phyloP scores from a whole-genome alignment of 1,140 invertebrate species.

The Drosophila takahashii region DNA sequence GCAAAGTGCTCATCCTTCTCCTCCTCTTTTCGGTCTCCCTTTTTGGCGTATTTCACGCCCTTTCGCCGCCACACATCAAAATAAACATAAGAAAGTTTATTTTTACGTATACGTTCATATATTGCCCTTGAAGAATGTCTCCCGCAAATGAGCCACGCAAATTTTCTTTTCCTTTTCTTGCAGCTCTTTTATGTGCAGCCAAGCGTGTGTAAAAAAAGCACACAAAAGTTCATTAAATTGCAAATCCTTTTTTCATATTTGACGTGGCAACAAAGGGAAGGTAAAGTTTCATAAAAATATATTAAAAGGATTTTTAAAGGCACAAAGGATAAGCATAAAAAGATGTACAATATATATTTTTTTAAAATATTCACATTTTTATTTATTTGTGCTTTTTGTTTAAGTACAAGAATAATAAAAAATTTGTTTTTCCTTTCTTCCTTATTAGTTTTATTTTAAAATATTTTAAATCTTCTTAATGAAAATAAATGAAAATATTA shows the following conservation, averaged over 20 bases:
- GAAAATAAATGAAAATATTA: too few species aligned
- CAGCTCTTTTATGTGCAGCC: constrained; percentile 61
- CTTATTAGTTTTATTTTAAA: too few species aligned
- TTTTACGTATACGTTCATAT: constrained; percentile 16
- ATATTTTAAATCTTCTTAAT: too few species aligned
- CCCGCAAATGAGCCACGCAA: constrained; percentile 59
- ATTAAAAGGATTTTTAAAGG: not conserved
- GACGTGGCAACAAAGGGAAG: constrained; percentile 34
- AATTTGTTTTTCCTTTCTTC: too few species aligned
- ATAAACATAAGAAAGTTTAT: constrained; percentile 59
- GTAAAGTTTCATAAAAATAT: constrained; percentile 18
- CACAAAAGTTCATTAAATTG: constrained; percentile 72
- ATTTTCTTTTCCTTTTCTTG: constrained; percentile 17
- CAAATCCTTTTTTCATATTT: constrained; percentile 53
- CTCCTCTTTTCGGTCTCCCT: constrained; percentile 1
- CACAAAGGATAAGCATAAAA: constrained; percentile 3
- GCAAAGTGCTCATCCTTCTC: constrained; percentile 57
- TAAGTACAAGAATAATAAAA: too few species aligned
- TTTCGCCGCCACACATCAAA: constrained; percentile 73
- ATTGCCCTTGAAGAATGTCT: constrained; percentile 28
- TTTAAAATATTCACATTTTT: not conserved
- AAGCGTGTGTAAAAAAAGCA: constrained; percentile 56
- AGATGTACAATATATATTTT: not conserved
- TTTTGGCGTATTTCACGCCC: constrained; percentile 66
- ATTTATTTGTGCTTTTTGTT: too few species aligned